Percentiles rank a stretch among this genome's conserved stretches.
phyloP scores from a whole-genome alignment of 2,113 vertebrate genomes.

The Cryptotis parvus region DNA sequence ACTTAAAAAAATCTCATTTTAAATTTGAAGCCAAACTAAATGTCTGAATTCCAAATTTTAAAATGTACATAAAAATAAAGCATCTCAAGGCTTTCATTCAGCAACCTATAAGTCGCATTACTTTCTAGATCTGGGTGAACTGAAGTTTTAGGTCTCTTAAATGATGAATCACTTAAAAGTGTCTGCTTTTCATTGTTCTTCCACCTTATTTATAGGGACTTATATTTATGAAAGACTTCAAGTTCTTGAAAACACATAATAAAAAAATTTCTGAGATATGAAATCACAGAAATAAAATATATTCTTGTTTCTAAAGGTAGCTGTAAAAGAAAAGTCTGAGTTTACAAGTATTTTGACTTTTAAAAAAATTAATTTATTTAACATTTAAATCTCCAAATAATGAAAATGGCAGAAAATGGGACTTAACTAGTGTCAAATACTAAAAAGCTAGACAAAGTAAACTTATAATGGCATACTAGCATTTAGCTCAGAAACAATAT shows the following conservation, averaged over 20 bases:
- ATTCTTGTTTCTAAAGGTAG: slow-evolving; percentile 3
- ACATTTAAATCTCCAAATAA: slow-evolving; percentile 23
- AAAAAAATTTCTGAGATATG: slow-evolving; percentile 19
- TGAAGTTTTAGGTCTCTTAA: slow-evolving; percentile 76
- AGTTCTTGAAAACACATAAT: slow-evolving; percentile 48
- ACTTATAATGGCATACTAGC: neutral
- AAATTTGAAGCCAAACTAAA: slow-evolving; percentile 68
- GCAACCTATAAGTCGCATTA: slow-evolving; percentile 7
- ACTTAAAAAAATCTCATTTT: slow-evolving; percentile 88
- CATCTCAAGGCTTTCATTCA: slow-evolving; percentile 54
- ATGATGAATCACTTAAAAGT: slow-evolving; percentile 62
- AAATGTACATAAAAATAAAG: slow-evolving; percentile 82
- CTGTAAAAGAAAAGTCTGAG: slow-evolving; percentile 37
- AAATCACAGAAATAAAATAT: slow-evolving; percentile 42
- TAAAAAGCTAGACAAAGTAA: neutral
- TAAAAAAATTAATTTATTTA: neutral
- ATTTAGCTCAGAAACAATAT: slow-evolving; percentile 30
- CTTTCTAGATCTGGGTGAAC: slow-evolving; percentile 16
- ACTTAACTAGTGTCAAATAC: slow-evolving; percentile 27
- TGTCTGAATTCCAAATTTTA: slow-evolving; percentile 66
- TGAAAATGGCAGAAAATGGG: neutral
- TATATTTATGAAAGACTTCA: slow-evolving; percentile 53
- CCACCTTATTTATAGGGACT: slow-evolving; percentile 13
- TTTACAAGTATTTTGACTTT: neutral
- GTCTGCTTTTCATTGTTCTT: slow-evolving; percentile 61